These are phyloP conservation scores for Hyalella azteca DNA, from an alignment of 2,888 invertebrate genomes.

Conservation along the genomic window DNA sequence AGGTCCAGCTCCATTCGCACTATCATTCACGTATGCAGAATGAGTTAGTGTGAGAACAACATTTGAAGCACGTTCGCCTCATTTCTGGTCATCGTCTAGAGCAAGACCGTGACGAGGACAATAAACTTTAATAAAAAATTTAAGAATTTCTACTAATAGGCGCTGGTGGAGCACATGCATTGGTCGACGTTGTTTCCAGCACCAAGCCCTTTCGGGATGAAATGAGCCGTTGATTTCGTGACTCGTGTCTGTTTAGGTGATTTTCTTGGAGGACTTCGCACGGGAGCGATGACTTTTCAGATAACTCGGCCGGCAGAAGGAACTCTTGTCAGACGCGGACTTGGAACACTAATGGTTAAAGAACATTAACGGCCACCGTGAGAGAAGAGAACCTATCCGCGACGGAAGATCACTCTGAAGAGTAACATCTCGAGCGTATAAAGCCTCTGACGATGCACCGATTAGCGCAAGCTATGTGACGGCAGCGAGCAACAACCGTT, in stretches of 20 bases:
- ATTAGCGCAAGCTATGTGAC: conserved; percentile 31
- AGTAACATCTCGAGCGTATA: conserved; percentile 18
- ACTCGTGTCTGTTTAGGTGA: conserved; percentile 15
- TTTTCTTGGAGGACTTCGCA: conserved; percentile 8
- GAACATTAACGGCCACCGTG: conserved; percentile 28
- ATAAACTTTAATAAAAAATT: neutral
- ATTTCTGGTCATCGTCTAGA: conserved; percentile 8
- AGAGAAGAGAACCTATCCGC: neutral
- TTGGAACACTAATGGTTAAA: neutral
- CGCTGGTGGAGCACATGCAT: neutral
- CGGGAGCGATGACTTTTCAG: neutral
- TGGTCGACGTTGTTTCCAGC: neutral
- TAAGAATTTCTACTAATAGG: neutral
- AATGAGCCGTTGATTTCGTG: conserved; percentile 7
- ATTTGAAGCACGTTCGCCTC: conserved; percentile 12
- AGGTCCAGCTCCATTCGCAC: neutral
- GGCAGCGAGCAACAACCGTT: conserved; percentile 5
- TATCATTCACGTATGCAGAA: conserved; percentile 25
- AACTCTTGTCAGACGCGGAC: neutral
- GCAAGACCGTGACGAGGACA: conserved; percentile 32
- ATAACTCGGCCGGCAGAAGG: neutral
- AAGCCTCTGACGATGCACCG: neutral
- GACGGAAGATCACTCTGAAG: conserved; percentile 3
- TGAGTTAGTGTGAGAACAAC: conserved; percentile 21
- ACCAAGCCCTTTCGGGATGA: neutral